Percentiles rank a stretch among this genome's conserved stretches.
Conservation (phyloP, 1,140 invertebrate species). For the Sycophaga agraensis region DNA sequence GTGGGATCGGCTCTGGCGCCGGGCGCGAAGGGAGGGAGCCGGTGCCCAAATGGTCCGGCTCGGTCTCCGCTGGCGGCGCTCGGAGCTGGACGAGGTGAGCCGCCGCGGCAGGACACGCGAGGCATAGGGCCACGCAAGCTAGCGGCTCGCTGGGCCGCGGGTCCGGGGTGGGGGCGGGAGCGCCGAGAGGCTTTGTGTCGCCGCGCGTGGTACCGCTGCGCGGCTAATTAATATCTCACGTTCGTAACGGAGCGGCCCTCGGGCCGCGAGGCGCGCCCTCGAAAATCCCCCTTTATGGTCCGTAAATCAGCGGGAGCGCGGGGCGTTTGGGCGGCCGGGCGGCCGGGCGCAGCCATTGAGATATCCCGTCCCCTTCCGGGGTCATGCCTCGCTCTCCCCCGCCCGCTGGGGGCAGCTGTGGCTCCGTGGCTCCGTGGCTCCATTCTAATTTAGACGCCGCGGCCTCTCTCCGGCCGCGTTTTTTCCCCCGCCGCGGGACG, state of each 20-base stretch:
- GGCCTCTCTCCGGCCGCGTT: not conserved
- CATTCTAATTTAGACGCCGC: not conserved
- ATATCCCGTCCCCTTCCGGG: constrained; percentile 29
- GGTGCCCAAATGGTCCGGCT: no score
- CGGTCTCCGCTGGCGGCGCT: no score
- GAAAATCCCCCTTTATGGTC: constrained; percentile 29
- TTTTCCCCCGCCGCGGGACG: not conserved
- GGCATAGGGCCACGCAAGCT: no score
- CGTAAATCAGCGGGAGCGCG: constrained; percentile 16
- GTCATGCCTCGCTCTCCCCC: constrained; percentile 9
- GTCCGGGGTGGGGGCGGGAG: not conserved
- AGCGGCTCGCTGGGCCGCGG: no score
- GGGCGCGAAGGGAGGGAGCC: no score
- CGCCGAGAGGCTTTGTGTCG: no score
- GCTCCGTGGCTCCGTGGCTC: no score
- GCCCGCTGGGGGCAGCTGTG: no score
- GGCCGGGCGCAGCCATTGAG: not conserved
- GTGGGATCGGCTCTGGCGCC: no score
- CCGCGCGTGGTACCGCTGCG: constrained; percentile 10
- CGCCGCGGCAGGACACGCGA: no score
- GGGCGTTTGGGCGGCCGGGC: not conserved
- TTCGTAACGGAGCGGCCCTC: constrained; percentile 10
- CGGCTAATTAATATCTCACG: constrained; percentile 30
- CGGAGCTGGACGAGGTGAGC: no score
- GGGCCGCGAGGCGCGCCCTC: not conserved